Evolutionary conservation across 2,888 invertebrate genomes (phyloP).

Genomic region (Cheiracanthium punctorium): DNA sequence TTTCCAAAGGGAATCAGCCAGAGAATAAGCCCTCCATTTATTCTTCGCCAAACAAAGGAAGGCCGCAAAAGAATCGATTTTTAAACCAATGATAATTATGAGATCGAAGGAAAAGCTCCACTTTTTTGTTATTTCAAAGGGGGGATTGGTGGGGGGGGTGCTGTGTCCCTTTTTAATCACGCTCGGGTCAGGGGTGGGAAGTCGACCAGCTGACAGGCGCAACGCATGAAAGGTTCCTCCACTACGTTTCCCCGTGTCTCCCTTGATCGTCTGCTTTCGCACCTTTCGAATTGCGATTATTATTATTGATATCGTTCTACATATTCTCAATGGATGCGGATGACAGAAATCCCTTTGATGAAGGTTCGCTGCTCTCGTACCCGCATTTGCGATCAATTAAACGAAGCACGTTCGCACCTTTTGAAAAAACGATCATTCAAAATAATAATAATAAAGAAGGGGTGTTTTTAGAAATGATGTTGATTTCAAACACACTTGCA

Average conservation of each 20-base stretch:
- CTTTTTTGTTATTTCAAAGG: constrained; percentile 48
- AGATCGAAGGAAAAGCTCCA: constrained; percentile 45
- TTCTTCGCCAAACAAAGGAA: not conserved
- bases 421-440: too few relatives aligned
- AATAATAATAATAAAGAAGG: too few relatives aligned
- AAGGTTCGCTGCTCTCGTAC: too few relatives aligned
- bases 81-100: constrained; percentile 67
- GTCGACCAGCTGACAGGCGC: constrained; percentile 51
- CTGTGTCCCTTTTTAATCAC: constrained; percentile 50
- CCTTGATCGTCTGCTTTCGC: constrained; percentile 49
- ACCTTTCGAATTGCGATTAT: constrained; percentile 62
- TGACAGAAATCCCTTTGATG: not conserved
- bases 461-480: too few relatives aligned
- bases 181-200: constrained; percentile 49
- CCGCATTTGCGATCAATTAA: too few relatives aligned
- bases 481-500: too few relatives aligned
- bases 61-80: constrained; percentile 17
- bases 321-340: not conserved
- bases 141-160: too few relatives aligned
- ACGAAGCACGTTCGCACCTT: too few relatives aligned
- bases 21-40: not conserved
- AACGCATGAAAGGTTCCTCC: constrained; percentile 25
- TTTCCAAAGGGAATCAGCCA: not conserved
- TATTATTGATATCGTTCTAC: constrained; percentile 56
- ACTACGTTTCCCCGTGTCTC: constrained; percentile 25